Base-by-base conservation (phyloP, 2,113 vertebrate species). In the Misgurnus mizolepis region DNA sequence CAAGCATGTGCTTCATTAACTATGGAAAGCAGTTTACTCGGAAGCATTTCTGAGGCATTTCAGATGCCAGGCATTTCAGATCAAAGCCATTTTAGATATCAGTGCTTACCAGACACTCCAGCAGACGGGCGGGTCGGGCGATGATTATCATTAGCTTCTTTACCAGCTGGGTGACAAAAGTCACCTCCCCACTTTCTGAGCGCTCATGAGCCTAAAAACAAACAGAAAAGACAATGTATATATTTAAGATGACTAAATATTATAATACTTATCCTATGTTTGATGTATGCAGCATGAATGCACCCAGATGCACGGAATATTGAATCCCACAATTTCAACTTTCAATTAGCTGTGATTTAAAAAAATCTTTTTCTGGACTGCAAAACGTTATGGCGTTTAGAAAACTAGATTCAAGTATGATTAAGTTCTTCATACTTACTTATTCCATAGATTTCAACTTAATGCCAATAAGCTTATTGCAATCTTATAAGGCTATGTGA, bases 121-220 rank as follows among this genome's bases (percentile, higher is more conserved):
- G 92, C 75, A 99, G 95, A 0, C 97, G 95, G 0, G 97, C 97
- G 0, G 97, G 97, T 8, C 97, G 95, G 7, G 97, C 96, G 76
- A 99, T 98, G 90, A 98, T 83, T 41, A 99, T 98, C 96, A 99
- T 97, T 89, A 99, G 91, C 86, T 95, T 98, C 91, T 90, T 97
- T 67, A 99, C 94, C 0, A 98, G 92, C 45, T 97, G 96, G 0
- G 95, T 97, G 67, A 99, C 97, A n/a, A 96, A 98, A 79, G 96
- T 93, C 10, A 99, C 95, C 87, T 99, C 97, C 3, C 92, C 92
- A 69, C 97, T 97, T 86, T 98, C 96, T 0, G 97, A 99, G 18
- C 97, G 93, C 85, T 98, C 95, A 39, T 98, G 95, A 86, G 97
- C 97, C 97, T 99, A 83, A 11, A 75, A 58, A 18, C 7, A 49